These are phyloP conservation scores for Nannoperca australis DNA, from an alignment of 2,797 vertebrate species.

Conservation along the genomic window DNA sequence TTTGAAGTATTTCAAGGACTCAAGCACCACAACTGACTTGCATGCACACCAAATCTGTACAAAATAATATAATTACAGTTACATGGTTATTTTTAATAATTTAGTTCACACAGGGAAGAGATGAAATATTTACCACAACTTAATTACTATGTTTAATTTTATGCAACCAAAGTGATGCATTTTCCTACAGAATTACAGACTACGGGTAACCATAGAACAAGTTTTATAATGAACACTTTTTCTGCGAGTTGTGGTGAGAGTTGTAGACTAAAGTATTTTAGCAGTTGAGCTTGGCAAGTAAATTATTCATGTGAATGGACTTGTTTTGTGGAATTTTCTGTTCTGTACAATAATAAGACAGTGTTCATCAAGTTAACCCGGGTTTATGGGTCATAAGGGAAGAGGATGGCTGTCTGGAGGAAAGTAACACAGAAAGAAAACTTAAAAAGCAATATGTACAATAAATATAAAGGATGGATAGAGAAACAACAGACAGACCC, in stretches of 20 bases:
- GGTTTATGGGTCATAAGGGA: conserved; percentile 26
- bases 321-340: conserved; percentile 30
- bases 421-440: neutral
- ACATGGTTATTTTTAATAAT: conserved; percentile 9
- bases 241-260: conserved; percentile 8
- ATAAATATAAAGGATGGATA: neutral
- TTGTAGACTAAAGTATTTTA: conserved; percentile 3
- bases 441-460: neutral
- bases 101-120: neutral
- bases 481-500: conserved; percentile 17
- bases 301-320: conserved; percentile 49
- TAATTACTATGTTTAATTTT: conserved; percentile 19
- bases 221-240: conserved; percentile 6
- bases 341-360: conserved; percentile 17
- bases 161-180: conserved; percentile 13
- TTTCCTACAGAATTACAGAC: neutral
- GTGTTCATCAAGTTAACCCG: conserved; percentile 20
- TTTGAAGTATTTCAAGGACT: neutral
- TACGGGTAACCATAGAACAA: neutral
- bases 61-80: neutral
- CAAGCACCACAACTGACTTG: neutral
- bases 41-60: neutral
- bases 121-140: conserved; percentile 18
- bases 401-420: neutral
- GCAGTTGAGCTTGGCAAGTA: conserved; percentile 4